Conservation (phyloP, 2,113 vertebrate genomes). For the Acrocephalus kingi region DNA sequence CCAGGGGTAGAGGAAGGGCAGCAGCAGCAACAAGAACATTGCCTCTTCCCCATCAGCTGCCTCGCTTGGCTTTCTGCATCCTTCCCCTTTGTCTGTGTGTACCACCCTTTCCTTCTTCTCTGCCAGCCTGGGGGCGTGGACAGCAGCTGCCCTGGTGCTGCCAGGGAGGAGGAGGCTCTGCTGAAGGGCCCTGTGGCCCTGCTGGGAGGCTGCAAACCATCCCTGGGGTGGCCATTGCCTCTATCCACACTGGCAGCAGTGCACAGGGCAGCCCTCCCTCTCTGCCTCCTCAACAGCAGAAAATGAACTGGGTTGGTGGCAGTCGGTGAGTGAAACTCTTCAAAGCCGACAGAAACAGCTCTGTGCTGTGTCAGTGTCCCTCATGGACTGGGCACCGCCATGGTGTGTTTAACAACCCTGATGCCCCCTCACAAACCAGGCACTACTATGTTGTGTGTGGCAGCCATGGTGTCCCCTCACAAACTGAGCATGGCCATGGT, state of each 20-base stretch:
- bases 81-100: not conserved
- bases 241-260: accelerated
- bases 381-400: accelerated
- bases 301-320: conserved; percentile 90
- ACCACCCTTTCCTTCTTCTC: not conserved
- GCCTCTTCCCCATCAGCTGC: not conserved
- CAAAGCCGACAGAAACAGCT: not conserved
- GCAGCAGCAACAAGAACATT: not conserved
- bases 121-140: not conserved
- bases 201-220: accelerated
- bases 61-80: accelerated
- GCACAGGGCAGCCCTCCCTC: accelerated
- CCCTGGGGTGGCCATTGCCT: not conserved
- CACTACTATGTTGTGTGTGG: not conserved
- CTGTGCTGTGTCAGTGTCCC: not conserved
- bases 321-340: conserved; percentile 75
- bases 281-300: not conserved
- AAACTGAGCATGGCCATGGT: accelerated
- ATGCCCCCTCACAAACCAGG: not conserved
- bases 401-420: not conserved
- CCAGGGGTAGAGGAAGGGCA: not conserved
- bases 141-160: not conserved
- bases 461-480: not conserved
- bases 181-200: not conserved
- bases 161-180: not conserved